Evolutionary conservation across 2,888 invertebrate genomes (phyloP), one percentile per base, ranked within the genome.

Genomic region (Nebria salina): DNA sequence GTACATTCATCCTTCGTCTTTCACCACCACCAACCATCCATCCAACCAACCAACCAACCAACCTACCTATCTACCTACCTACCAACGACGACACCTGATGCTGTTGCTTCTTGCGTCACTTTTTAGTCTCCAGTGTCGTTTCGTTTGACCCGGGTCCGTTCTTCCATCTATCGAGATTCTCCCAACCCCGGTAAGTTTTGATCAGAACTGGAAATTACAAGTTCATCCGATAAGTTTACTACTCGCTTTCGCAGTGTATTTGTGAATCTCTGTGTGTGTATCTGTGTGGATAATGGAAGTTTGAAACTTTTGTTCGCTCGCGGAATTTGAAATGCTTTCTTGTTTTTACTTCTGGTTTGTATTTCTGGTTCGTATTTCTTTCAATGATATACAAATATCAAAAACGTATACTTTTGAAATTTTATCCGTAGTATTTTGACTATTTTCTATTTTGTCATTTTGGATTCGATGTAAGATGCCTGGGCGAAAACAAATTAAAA

Each of bases 31-130:
- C 54, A 11, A 54, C 13, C 11, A 11, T 11, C 13, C 77, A 41
- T 15, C 41, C 26, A 7, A 25, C 34, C 66, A 11, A n/a, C 15
- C 66, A 15, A 70, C 77, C 20, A 20, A 20, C 20, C 20, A 20
- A 43, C 43, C 43, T 43, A 43, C 9, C 7, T 43, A 43, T 43
- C 77, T 42, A 41, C 41, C 26, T n/a, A 25, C 34, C 68, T 25
- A 15, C 20, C 68, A 25, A 72, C 77, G 72, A 41, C 79, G 66
- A 74, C 79, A 79, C 79, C 79, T 79, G 79, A 79, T 79, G 79
- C 79, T 79, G 80, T 66, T 70, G 70, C 70, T 70, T 34, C 70
- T 70, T 43, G 43, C 73, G 26, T 73, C 43, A 41, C 42, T 73
- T 73, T 20, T 34, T 70, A 70, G 34, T 26, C 70, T 25, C 34